These are phyloP conservation scores for Eumacrocentrus americanus DNA, from an alignment of 2,888 invertebrate species.

Conservation along the genomic window DNA sequence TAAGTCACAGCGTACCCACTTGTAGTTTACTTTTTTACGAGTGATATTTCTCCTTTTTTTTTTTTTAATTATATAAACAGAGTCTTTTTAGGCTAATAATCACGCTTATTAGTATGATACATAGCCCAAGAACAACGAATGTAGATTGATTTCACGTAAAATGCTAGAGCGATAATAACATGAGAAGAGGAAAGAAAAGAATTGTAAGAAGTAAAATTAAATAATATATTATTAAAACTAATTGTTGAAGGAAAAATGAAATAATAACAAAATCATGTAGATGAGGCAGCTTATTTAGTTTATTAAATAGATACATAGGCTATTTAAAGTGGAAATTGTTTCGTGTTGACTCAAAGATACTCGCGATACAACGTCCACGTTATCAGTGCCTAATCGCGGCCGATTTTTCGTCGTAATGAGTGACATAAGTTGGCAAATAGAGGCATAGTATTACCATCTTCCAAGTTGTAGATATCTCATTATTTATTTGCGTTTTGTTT, in stretches of 20 bases:
- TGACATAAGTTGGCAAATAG: not conserved
- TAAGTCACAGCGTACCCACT: slow-evolving; percentile 60
- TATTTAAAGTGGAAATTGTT: slow-evolving; percentile 4
- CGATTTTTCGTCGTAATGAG: not conserved
- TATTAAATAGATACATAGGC: not conserved
- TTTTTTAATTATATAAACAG: slow-evolving; percentile 16
- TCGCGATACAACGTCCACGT: too few species aligned
- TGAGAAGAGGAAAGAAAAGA: too few species aligned
- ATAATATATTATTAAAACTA: not conserved
- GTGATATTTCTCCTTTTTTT: too few species aligned
- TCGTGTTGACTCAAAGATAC: not conserved
- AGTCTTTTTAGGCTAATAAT: not conserved
- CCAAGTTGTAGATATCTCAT: not conserved
- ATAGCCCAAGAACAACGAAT: too few species aligned
- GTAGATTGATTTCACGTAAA: too few species aligned
- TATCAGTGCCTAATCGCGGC: not conserved
- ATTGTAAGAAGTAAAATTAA: not conserved
- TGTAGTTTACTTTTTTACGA: slow-evolving; percentile 38
- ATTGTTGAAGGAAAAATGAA: not conserved
- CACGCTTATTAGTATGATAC: not conserved
- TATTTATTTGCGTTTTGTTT: slow-evolving; percentile 1
- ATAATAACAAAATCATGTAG: slow-evolving; percentile 2
- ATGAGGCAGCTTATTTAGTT: slow-evolving; percentile 10
- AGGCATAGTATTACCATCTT: too few species aligned
- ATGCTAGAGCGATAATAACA: too few species aligned